phyloP scores from a whole-genome alignment of 2,797 vertebrate genomes.

The Vireo griseus region DNA sequence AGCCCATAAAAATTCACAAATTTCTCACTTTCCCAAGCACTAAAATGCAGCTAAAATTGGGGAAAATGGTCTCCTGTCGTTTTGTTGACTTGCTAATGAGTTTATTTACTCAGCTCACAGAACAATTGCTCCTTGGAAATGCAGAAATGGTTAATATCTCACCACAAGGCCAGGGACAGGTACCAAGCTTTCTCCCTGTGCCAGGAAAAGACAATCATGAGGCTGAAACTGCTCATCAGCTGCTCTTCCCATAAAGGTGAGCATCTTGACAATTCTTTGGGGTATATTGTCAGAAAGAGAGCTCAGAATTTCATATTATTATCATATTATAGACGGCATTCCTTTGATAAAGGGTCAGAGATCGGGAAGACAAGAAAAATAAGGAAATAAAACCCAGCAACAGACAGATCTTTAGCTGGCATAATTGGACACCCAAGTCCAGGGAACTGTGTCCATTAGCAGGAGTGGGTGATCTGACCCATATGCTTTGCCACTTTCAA shows the following conservation, averaged over 20 bases:
- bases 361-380: conserved; percentile 56
- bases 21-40: neutral
- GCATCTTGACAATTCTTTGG: neutral
- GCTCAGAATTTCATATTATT: conserved; percentile 37
- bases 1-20: neutral
- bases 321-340: conserved; percentile 3
- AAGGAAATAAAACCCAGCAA: conserved; percentile 56
- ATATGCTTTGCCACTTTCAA: conserved; percentile 47
- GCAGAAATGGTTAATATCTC: neutral
- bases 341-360: conserved; percentile 54
- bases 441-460: conserved; percentile 34
- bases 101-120: neutral
- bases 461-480: conserved; percentile 54
- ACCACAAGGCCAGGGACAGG: neutral
- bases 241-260: neutral
- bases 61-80: neutral
- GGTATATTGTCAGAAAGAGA: neutral
- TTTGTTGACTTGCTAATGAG: neutral
- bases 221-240: neutral
- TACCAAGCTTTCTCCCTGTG: neutral
- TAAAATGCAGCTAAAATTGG: neutral
- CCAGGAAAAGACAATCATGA: neutral
- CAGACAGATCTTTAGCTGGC: conserved; percentile 17
- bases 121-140: neutral
- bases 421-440: conserved; percentile 51